A percentile compares a stretch with the other conserved stretches of the same genome.
These are phyloP conservation scores for Pituophis catenifer DNA, from an alignment of 2,113 vertebrate genomes.

Conservation along the genomic window DNA sequence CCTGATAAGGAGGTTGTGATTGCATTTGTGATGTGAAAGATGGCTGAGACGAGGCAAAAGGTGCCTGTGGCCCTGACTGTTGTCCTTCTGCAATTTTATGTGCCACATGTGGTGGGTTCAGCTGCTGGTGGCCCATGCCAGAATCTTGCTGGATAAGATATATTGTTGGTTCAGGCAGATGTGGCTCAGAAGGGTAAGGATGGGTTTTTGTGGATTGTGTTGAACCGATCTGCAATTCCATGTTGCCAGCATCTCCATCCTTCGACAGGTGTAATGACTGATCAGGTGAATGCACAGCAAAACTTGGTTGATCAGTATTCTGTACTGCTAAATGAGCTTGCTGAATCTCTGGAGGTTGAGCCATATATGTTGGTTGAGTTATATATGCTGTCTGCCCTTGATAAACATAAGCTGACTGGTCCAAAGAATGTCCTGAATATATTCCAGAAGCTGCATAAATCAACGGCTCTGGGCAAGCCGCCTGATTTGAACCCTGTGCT, in stretches of 20 bases:
- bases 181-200: slow-evolving; percentile 1
- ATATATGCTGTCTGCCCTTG: slow-evolving; percentile 38
- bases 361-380: slow-evolving; percentile 39
- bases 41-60: slow-evolving; percentile 10
- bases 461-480: slow-evolving; percentile 22
- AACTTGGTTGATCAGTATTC: slow-evolving; percentile 37
- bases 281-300: slow-evolving; percentile 43
- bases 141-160: slow-evolving; percentile 21
- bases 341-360: slow-evolving; percentile 43
- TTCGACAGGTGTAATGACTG: slow-evolving; percentile 57
- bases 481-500: slow-evolving; percentile 45
- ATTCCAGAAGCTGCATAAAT: slow-evolving; percentile 24
- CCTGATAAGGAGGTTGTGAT: slow-evolving; percentile 20
- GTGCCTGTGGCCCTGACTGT: neutral
- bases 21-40: slow-evolving; percentile 4
- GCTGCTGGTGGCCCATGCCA: slow-evolving; percentile 12
- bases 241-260: slow-evolving; percentile 29
- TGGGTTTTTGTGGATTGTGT: neutral
- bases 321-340: slow-evolving; percentile 2
- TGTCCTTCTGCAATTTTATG: slow-evolving; percentile 7
- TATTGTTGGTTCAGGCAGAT: slow-evolving; percentile 2
- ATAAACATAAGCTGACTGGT: slow-evolving; percentile 24
- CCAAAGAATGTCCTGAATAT: slow-evolving; percentile 30
- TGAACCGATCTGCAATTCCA: slow-evolving; percentile 27
- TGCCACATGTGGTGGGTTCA: neutral